Percentiles rank a stretch among this genome's conserved stretches.
phyloP scores from a whole-genome alignment of 2,113 vertebrate genomes.

The Carlito syrichta region DNA sequence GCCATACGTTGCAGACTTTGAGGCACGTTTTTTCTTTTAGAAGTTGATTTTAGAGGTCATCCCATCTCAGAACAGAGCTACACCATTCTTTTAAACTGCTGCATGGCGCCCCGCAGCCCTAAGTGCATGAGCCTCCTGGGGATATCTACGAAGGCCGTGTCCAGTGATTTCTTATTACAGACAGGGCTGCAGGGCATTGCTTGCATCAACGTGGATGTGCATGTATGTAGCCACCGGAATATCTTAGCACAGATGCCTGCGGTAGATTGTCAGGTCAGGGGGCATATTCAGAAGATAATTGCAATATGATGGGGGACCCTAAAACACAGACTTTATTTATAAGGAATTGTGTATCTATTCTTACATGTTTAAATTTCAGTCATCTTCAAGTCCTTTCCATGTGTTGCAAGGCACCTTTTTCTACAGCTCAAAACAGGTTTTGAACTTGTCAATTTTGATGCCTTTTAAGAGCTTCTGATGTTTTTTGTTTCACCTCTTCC shows the following conservation, averaged over 20 bases:
- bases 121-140: not conserved
- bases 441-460: no score
- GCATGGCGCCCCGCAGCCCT: fast-evolving
- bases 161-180: fast-evolving
- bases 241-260: not conserved
- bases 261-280: not conserved
- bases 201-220: fast-evolving
- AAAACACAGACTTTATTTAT: no score
- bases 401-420: no score
- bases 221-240: fast-evolving
- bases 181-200: not conserved
- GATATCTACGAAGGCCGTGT: not conserved
- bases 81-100: not conserved
- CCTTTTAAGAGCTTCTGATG: no score
- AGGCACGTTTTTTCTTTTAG: not conserved
- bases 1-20: not conserved
- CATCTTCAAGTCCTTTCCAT: no score
- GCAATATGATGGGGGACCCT: no score
- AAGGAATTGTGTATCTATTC: no score
- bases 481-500: no score
- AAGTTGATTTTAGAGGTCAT: not conserved
- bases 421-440: no score
- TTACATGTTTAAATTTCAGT: no score
- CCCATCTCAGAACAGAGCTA: no score
- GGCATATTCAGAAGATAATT: not conserved